These are phyloP conservation scores for Suillia variegata DNA, from an alignment of 2,888 invertebrate species.

Conservation along the genomic window DNA sequence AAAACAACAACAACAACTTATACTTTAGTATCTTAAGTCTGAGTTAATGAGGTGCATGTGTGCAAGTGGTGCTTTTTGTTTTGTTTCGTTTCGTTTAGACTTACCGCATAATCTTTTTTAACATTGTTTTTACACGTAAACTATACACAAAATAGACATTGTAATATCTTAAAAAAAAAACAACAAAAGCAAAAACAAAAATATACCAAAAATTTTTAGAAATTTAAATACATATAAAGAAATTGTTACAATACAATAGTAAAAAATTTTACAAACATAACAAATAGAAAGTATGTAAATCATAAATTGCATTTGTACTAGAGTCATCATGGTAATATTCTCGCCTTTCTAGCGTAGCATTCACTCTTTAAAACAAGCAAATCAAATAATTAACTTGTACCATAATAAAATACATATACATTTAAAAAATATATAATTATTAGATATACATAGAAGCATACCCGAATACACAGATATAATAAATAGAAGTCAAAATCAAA, in stretches of 20 bases:
- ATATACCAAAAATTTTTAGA: slow-evolving; percentile 6
- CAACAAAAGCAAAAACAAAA: no score
- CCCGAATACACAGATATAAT: no score
- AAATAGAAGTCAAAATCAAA: no score
- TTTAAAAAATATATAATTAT: not conserved
- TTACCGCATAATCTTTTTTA: not conserved
- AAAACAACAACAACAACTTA: no score
- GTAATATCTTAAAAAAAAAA: no score
- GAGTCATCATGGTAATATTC: no score
- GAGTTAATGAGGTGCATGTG: no score
- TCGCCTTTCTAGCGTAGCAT: not conserved
- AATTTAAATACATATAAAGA: not conserved
- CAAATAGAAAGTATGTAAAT: not conserved
- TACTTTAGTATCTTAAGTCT: no score
- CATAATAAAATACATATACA: not conserved
- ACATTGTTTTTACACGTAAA: no score
- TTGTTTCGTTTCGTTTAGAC: not conserved
- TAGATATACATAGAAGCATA: not conserved
- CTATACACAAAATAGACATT: no score
- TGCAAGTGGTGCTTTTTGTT: not conserved
- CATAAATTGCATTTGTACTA: no score
- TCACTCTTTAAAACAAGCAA: not conserved
- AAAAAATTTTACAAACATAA: not conserved
- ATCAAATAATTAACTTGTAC: no score
- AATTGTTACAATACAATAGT: not conserved